Percentiles rank a stretch among this genome's conserved stretches.
These are phyloP conservation scores for Pristionchus japonicus DNA, from an alignment of 2,888 invertebrate genomes.

Conservation along the genomic window DNA sequence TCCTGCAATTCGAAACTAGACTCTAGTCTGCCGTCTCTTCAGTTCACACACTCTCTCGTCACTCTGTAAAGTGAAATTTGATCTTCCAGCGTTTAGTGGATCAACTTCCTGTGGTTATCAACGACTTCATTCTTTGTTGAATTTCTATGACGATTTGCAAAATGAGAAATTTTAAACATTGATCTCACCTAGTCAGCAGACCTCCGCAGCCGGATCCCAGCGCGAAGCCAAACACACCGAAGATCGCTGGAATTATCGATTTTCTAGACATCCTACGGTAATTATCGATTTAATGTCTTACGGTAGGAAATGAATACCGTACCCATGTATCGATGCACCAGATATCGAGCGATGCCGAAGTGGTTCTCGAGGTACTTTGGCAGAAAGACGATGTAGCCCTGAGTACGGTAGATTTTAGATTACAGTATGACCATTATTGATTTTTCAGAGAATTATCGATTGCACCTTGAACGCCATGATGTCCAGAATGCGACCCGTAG, in stretches of 20 bases:
- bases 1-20: background rate
- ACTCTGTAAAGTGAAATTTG: no score
- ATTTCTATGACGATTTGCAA: background rate
- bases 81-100: background rate
- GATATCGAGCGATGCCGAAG: constrained; percentile 74
- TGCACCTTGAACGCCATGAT: constrained; percentile 72
- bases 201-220: constrained; percentile 68
- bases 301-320: constrained; percentile 40
- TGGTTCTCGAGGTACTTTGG: constrained; percentile 75
- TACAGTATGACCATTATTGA: background rate
- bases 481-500: constrained; percentile 72
- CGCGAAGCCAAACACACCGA: constrained; percentile 75
- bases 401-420: background rate
- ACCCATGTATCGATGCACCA: constrained; percentile 74
- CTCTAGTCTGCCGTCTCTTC: no score
- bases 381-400: constrained; percentile 71
- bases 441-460: background rate
- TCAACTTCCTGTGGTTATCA: no score
- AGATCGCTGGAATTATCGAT: constrained; percentile 63
- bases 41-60: no score
- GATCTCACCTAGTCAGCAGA: constrained; percentile 53
- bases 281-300: no score
- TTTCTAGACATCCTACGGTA: background rate
- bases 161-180: no score
- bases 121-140: background rate